phyloP scores from a whole-genome alignment of 2,797 vertebrate species.

The Poecilia velifera region DNA sequence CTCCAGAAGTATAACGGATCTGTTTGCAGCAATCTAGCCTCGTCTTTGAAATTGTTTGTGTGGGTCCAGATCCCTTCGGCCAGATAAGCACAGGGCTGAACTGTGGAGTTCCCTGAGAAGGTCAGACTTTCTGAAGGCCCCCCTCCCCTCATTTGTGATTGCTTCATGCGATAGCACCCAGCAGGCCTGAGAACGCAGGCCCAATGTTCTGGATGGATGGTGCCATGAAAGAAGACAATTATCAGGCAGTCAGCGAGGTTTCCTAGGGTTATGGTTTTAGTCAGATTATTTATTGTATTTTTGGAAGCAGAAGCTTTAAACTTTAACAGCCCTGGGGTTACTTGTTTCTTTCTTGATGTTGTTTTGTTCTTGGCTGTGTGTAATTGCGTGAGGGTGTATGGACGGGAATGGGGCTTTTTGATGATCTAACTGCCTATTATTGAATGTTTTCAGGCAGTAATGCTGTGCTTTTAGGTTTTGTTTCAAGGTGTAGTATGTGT shows the following conservation, averaged over 20 bases:
- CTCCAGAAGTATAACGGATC: slow-evolving; percentile 55
- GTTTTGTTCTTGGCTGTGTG: slow-evolving; percentile 52
- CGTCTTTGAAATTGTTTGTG: slow-evolving; percentile 81
- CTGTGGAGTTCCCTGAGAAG: slow-evolving; percentile 78
- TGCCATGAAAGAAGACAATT: slow-evolving; percentile 86
- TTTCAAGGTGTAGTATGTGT: slow-evolving; percentile 69
- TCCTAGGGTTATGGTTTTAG: slow-evolving; percentile 84
- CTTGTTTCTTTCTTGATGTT: slow-evolving; percentile 63
- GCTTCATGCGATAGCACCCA: slow-evolving; percentile 76
- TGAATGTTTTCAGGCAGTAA: slow-evolving; percentile 79
- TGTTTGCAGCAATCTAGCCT: slow-evolving; percentile 75
- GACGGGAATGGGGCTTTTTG: slow-evolving; percentile 71
- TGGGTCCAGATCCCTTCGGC: slow-evolving; percentile 76
- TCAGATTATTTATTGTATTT: slow-evolving; percentile 86
- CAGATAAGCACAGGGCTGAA: slow-evolving; percentile 68
- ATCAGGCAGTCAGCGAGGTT: slow-evolving; percentile 81
- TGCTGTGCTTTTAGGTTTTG: slow-evolving; percentile 62
- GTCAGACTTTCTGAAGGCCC: slow-evolving; percentile 70
- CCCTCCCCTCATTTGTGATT: slow-evolving; percentile 74
- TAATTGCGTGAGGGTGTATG: slow-evolving; percentile 63
- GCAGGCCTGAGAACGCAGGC: slow-evolving; percentile 80
- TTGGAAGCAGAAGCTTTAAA: slow-evolving; percentile 83
- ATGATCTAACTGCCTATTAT: slow-evolving; percentile 83
- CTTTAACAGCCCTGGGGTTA: slow-evolving; percentile 83
- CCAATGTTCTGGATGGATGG: slow-evolving; percentile 84